Evolutionary conservation across 2,113 vertebrate genomes (phyloP), one percentile per base, ranked within the genome.

Genomic region (Sapajus apella): DNA sequence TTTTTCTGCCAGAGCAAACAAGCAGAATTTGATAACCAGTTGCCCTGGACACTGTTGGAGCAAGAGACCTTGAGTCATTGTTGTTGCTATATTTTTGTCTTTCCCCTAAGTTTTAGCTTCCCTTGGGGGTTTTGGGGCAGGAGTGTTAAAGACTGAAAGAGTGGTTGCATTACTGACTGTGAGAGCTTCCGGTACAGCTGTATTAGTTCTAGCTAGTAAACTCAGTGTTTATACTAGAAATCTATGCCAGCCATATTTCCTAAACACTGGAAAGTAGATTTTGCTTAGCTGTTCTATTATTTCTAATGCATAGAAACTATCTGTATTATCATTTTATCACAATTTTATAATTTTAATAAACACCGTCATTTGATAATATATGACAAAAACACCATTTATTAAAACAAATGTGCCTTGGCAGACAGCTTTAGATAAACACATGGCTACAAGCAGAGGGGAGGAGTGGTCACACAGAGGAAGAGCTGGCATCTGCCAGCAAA

Each of bases 261-360:
- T 90, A 92, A 92, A 79, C 52, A 40, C 10, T 61, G 6, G 77
- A 87, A 84, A 89, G 55, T 68, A 72, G 35, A 40, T 40, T 40
- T 40, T 40, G 37, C 37, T 40, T 40, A 40, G 37, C 37, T 40
- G 37, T 40, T 40, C 37, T 40, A 40, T 40, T 40, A 40, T 40
- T 40, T 40, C 37, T 6, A 94, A 66, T 83, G 50, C 61, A 87
- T 50, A 81, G 12, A 72, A 72, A 30, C n/a, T 55, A 40, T 56
- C 11, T 83, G 27, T 1, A 45, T 52, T 73, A 61, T 37, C 27
- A 70, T 12, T 61, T 94, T 66, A 88, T 81, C 70, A 76, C 12
- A 47, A 83, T 85, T 81, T 61, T 93, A 37, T 97, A 85, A 87
- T 23, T 55, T 76, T 79, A 86, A 79, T 79, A 76, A 94, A 4